Evolutionary conservation across 2,113 vertebrate species (phyloP).

Genomic region (Aspidoscelis tigris): DNA sequence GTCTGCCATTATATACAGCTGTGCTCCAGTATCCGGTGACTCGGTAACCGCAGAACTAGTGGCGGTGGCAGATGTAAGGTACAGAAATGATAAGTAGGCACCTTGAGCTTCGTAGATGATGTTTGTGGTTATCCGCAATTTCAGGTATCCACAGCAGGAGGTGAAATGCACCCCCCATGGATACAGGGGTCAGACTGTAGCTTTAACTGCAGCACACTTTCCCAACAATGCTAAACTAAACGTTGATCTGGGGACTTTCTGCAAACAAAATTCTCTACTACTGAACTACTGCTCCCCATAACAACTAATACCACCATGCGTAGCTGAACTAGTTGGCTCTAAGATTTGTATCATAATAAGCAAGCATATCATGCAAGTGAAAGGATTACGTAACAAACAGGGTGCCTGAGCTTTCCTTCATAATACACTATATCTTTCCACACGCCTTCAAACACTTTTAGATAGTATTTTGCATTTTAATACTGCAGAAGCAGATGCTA

Average conservation of each 20-base stretch:
- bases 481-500: neutral
- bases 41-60: no score
- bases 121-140: no score
- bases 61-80: no score
- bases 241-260: neutral
- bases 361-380: neutral
- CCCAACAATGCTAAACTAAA: neutral
- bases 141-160: no score
- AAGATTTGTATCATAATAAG: neutral
- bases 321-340: neutral
- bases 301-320: neutral
- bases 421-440: neutral
- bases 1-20: no score
- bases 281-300: neutral
- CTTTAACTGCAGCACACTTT: neutral
- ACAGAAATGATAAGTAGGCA: no score
- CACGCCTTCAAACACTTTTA: neutral
- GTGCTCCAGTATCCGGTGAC: no score
- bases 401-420: neutral
- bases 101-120: no score
- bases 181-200: no score
- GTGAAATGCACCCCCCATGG: no score
- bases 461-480: slow-evolving; percentile 5
- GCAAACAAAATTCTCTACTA: neutral
- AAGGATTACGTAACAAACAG: neutral